Conservation (phyloP, 2,113 vertebrate species). For the Opisthocomus hoazin region DNA sequence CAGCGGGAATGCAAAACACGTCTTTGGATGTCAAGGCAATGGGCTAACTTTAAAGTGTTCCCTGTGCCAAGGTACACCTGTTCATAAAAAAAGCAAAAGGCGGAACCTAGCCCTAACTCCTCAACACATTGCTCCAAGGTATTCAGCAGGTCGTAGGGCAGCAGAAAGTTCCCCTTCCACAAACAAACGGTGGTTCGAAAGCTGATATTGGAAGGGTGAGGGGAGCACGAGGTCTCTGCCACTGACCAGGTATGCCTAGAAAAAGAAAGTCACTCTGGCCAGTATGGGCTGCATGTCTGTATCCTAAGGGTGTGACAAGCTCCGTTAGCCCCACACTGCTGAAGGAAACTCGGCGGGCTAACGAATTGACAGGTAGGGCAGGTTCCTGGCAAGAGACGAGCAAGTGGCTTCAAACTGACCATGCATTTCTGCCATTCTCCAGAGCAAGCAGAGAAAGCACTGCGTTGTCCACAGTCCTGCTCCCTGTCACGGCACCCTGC, state of each 20-base stretch:
- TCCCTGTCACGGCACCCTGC: background rate
- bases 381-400: background rate
- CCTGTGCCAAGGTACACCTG: background rate
- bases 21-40: background rate
- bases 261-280: background rate
- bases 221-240: background rate
- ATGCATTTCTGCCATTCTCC: background rate
- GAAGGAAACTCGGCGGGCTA: background rate
- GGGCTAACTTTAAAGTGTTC: background rate
- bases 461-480: background rate
- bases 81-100: background rate
- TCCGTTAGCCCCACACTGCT: background rate
- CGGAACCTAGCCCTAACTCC: background rate
- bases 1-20: background rate
- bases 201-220: fast-evolving
- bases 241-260: background rate
- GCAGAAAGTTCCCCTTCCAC: background rate
- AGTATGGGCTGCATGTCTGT: background rate
- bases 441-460: background rate
- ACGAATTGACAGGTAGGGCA: background rate
- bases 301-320: background rate
- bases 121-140: background rate
- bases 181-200: background rate
- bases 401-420: background rate
- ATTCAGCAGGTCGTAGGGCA: background rate